Base-by-base conservation (phyloP, 2,888 invertebrate species). In the Platynereis dumerilii region DNA sequence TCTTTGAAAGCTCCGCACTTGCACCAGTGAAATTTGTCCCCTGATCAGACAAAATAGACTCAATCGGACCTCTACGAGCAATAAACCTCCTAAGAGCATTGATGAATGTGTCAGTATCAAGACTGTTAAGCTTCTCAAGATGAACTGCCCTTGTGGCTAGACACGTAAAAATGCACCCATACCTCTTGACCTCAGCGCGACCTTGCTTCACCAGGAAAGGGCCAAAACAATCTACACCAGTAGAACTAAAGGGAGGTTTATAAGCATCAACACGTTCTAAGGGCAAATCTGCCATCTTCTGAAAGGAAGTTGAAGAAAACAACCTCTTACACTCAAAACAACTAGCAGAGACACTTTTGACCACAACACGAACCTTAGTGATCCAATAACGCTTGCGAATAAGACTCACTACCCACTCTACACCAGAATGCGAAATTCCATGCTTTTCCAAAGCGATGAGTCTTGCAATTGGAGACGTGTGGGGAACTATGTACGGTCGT, bases 161-260 rank as follows among this genome's bases (percentile, higher is more conserved):
- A 29, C 60, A 60, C 5, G 60, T 60, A 20, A 75, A 69, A 2
- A 77, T 45, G 0, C 75, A 57, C 5, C 72, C 74, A 70, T 74
- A 74, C 10, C 72, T 58, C 63, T 73, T 76, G 2, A 71, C 10
- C 59, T 72, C 73, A 45, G 70, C 72, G 0, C 75, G 69, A 15
- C 75, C 73, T 48, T 70, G 56, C 59, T 75, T 75, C 0, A 71
- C 65, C 2, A 63, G n/a, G 20, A 71, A 76, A 10, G 74, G 75
- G 7, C 75, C 75, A 64, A 77, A 76, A 64, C 69, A 74, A 55
- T 76, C 74, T 42, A 74, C 64, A 15, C 72, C 74, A 61, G 67
- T 65, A 56, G 69, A 69, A 1, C 68, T 71, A 53, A 76, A 76
- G 12, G 74, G 73, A 44, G 73, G 72, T 10, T 61, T 56, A n/a